Conservation (phyloP, 2,888 invertebrate species). For the Apodemia mormo region DNA sequence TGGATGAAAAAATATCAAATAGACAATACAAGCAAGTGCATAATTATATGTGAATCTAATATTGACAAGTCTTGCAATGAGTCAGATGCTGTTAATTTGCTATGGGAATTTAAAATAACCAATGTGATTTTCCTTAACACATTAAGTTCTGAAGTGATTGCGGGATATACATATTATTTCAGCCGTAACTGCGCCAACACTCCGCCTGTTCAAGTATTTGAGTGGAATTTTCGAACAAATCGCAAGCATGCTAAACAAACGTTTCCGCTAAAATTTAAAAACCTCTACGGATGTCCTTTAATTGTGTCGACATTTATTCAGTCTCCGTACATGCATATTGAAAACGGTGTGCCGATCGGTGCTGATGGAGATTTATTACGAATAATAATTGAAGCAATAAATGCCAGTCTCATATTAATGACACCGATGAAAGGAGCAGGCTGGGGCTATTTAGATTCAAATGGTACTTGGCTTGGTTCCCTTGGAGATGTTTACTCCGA, state of each 20-base stretch:
- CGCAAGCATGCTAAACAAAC: constrained; percentile 27
- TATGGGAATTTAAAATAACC: constrained; percentile 58
- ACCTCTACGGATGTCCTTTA: constrained; percentile 56
- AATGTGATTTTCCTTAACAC: constrained; percentile 57
- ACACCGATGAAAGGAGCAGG: constrained; percentile 54
- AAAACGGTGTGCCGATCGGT: constrained; percentile 50
- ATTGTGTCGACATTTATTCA: constrained; percentile 61
- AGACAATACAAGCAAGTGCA: constrained; percentile 59
- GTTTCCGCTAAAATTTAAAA: constrained; percentile 53
- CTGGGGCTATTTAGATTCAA: constrained; percentile 55
- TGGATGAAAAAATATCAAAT: constrained; percentile 41
- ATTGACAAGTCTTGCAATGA: constrained; percentile 51
- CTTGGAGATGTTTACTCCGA: constrained; percentile 58
- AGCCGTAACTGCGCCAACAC: constrained; percentile 34
- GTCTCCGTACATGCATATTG: constrained; percentile 56
- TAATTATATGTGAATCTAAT: constrained; percentile 55
- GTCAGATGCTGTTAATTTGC: constrained; percentile 45
- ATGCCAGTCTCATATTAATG: constrained; percentile 54
- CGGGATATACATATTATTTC: constrained; percentile 53
- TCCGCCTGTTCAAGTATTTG: not conserved
- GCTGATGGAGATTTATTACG: constrained; percentile 60
- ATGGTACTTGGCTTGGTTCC: constrained; percentile 65
- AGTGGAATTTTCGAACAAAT: not conserved
- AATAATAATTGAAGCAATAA: constrained; percentile 53
- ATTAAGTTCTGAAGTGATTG: constrained; percentile 33